Percentiles rank a stretch among this genome's conserved stretches.
Evolutionary conservation across 2,113 vertebrate genomes (phyloP).

Genomic region (Caracal caracal): DNA sequence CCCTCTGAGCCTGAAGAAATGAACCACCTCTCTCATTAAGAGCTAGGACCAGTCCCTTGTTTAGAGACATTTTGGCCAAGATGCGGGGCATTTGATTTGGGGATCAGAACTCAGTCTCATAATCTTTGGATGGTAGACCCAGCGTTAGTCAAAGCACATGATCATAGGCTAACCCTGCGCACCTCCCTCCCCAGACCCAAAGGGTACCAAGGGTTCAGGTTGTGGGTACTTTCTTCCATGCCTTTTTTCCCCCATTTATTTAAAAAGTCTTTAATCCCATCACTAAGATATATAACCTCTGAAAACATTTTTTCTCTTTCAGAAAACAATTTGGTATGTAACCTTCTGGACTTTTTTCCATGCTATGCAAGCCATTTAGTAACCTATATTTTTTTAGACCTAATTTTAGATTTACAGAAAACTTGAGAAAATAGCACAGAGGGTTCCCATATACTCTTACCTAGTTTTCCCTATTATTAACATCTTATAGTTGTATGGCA

Average conservation of each 20-base stretch:
- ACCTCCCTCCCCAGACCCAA: neutral
- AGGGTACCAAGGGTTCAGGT: neutral
- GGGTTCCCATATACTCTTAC: neutral
- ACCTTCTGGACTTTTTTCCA: neutral
- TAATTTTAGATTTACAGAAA: constrained; percentile 42
- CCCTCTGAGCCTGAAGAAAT: neutral
- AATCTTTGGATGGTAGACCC: neutral
- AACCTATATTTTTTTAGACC: neutral
- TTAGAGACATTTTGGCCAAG: neutral
- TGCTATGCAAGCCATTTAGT: neutral
- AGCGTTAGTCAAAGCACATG: neutral
- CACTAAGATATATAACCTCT: neutral
- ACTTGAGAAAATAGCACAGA: neutral
- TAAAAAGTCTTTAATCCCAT: neutral
- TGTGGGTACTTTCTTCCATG: neutral
- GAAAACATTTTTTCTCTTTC: neutral
- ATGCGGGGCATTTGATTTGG: neutral
- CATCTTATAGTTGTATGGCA: neutral
- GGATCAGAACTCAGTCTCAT: neutral
- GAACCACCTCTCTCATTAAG: neutral
- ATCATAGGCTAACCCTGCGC: neutral
- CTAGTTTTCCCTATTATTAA: neutral
- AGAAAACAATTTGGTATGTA: neutral
- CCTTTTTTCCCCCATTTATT: neutral
- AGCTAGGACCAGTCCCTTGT: neutral